Evolutionary conservation across 2,797 vertebrate genomes (phyloP), one percentile per base, ranked within the genome.

Genomic region (Gallirallus australis): DNA sequence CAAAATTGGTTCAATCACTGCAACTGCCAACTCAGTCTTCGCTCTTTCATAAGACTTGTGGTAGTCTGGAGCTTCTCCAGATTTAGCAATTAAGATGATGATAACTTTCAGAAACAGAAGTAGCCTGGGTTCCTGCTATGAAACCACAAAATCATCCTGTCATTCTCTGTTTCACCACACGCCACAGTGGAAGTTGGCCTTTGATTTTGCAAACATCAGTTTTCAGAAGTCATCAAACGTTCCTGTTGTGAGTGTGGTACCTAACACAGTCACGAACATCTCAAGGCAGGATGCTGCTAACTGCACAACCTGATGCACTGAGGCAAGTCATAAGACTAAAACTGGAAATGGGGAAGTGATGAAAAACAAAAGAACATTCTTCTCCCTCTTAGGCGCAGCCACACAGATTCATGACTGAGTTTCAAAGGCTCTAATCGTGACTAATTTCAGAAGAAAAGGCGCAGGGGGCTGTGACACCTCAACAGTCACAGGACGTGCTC

Each of bases 261-360:
- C 35, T 40, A 47, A 5, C 15, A 21, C 0, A 2, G 66, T 25
- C 63, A 57, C 31, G 3, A 80, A 68, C 7, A 1, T 42, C 66
- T 50, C 45, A 61, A 28, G 11, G 18, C 59, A 93, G 85, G 80
- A 93, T 60, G 60, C 15, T 8, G 23, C 37, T 27, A 42, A 82
- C 85, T 60, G n/a, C 59, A 76, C 21, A 57, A 39, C n/a, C 82
- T 70, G 23, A 20, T 12, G 4, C 13, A 33, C 40, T 30, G 11
- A 83, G 54, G 30, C 27, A 76, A 94, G 77, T 95, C 93, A 88
- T 40, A 60, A 72, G 94, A 91, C 70, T 84, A 75, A 78, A 90
- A 61, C 53, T 65, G 50, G 18, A 90, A 94, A 91, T 9, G 12
- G 50, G 70, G 95, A 97, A 96, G 80, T 52, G 30, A 60, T 48